Evolutionary conservation across 2,888 invertebrate species (phyloP).

Genomic region (Podabrus alpinus): DNA sequence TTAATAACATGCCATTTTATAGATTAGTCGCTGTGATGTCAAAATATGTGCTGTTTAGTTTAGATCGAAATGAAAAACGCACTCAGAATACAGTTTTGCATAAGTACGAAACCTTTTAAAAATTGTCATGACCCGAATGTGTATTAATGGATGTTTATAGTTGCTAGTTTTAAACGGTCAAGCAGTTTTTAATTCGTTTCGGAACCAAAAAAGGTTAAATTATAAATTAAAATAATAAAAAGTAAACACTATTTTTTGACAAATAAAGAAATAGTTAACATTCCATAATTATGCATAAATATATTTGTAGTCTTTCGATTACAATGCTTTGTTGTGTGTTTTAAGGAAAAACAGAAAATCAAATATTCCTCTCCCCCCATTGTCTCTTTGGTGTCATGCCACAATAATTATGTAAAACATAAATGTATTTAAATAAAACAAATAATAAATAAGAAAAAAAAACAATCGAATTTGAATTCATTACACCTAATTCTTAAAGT

Average conservation of each 20-base stretch:
- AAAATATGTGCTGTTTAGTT: constrained; percentile 44
- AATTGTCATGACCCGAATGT: neutral
- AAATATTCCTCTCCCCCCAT: constrained; percentile 45
- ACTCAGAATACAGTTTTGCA: constrained; percentile 22
- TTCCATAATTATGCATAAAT: constrained; percentile 44
- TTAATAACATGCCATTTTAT: constrained; percentile 42
- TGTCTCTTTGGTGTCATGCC: constrained; percentile 54
- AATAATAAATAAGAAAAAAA: neutral
- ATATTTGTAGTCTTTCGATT: constrained; percentile 47
- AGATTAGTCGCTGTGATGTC: constrained; percentile 53
- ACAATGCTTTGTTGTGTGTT: constrained; percentile 55
- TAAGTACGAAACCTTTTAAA: constrained; percentile 1
- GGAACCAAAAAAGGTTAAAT: constrained; percentile 18
- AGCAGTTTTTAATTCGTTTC: constrained; percentile 18
- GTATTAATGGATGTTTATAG: constrained; percentile 14
- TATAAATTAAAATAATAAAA: constrained; percentile 27
- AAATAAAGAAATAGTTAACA: constrained; percentile 49
- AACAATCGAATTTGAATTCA: neutral
- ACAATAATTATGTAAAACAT: constrained; percentile 57
- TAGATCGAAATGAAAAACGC: constrained; percentile 21
- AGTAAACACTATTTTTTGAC: constrained; percentile 53
- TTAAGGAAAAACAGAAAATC: constrained; percentile 44
- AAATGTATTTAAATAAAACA: constrained; percentile 48
- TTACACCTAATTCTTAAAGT: neutral
- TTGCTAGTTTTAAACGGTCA: constrained; percentile 29